A percentile compares a stretch with the other conserved stretches of the same genome.
These are phyloP conservation scores for Megaceryle torquata DNA, from an alignment of 2,113 vertebrate species.

Conservation along the genomic window DNA sequence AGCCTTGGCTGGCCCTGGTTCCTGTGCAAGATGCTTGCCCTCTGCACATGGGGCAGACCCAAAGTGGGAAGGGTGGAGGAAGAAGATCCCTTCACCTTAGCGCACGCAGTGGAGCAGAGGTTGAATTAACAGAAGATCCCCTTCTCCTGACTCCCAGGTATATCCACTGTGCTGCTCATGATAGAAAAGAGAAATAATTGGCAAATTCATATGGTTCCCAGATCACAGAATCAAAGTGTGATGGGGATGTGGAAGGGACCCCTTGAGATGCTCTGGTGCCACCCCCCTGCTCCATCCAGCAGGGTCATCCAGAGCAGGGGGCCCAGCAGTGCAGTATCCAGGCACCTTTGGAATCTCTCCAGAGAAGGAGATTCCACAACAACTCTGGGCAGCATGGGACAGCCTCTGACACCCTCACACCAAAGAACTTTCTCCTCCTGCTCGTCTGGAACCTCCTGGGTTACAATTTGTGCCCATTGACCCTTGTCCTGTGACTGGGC, in stretches of 20 bases:
- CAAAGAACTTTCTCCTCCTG: no score
- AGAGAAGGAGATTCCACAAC: no score
- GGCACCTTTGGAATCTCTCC: no score
- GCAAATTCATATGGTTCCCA: not conserved
- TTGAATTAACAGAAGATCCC: not conserved
- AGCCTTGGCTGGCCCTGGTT: rapidly evolving
- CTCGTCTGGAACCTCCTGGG: no score
- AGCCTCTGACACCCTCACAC: no score
- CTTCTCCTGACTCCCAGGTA: not conserved
- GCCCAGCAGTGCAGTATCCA: no score
- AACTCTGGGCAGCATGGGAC: no score
- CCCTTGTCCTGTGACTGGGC: no score
- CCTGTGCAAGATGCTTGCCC: rapidly evolving
- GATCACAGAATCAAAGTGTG: not conserved
- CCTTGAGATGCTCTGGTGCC: not conserved
- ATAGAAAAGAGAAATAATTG: not conserved
- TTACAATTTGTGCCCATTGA: no score
- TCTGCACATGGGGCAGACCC: not conserved
- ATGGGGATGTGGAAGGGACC: not conserved
- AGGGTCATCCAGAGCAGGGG: not conserved
- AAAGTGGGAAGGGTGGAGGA: not conserved
- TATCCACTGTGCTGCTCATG: not conserved
- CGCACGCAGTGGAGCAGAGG: rapidly evolving
- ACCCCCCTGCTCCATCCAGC: no score
- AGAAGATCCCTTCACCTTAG: not conserved